Base-by-base conservation (phyloP, 1,140 invertebrate species). In the Panagrolaimus sp. region DNA sequence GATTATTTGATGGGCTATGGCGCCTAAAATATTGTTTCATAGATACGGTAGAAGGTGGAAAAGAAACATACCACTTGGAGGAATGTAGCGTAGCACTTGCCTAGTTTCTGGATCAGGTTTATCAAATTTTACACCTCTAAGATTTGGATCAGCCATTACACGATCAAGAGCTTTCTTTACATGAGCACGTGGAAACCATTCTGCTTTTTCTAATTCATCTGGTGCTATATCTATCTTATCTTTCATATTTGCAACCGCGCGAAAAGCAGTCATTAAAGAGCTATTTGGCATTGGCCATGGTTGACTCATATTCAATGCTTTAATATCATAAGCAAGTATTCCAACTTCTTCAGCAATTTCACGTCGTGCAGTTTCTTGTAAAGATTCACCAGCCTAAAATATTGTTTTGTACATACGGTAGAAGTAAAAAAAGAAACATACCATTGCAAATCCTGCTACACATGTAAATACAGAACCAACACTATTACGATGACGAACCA, bases 301-400 rank as follows among this genome's bases (percentile, higher is more conserved):
- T 74, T 88, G 87, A 64, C 85, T 86, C 43, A 70, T 47, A 9
- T 84, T 84, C 66, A 87, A 82, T 70, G 87, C 87, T 31, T 84
- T 76, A 16, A 88, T 84, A n/a, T 80, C 70, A 5, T 84, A 83
- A 9, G 87, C 85, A 53, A 85, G 84, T 9, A 88, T 74, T n/a
- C 87, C 87, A 69, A 86, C 85, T 81, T 88, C 87, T 77, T 88
- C 88, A 25, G 86, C 85, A 1, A 88, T 85, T 79, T 88, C 88
- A 61, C 88, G 74, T 48, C 83, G 69, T n/a, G 87, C 86, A 38
- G 85, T 85, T 67, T 87, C 85, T 71, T 87, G 85, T 42, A 88
- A 75, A 38, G 83, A 84, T 82, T 88, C 88, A 14, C 88, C 88
- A 85, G 74, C 14, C 31, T 38, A 38, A 38, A 38, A 38, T 7